Percentiles rank a stretch among this genome's conserved stretches.
These are phyloP conservation scores for Stenopsyche tienmushanensis DNA, from an alignment of 1,140 invertebrate species.

Conservation along the genomic window DNA sequence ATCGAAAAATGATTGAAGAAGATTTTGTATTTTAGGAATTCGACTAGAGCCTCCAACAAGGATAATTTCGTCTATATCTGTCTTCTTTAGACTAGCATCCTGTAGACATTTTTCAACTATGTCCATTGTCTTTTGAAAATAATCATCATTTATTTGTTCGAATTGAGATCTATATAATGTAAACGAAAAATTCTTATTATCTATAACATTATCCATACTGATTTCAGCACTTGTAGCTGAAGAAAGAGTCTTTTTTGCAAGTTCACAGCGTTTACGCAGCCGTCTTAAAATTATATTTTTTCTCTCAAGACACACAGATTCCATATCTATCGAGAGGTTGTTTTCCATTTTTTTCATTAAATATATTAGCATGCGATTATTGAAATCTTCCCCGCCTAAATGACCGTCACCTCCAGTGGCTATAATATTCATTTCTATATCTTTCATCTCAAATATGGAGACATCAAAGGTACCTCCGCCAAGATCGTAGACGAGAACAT, in stretches of 20 bases:
- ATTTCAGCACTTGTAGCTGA: conserved; percentile 59
- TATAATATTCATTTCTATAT: not conserved
- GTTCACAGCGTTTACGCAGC: conserved; percentile 53
- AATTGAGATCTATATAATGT: conserved; percentile 63
- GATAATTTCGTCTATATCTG: conserved; percentile 72
- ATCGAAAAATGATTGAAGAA: conserved; percentile 64
- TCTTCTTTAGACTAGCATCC: conserved; percentile 71
- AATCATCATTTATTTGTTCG: conserved; percentile 63
- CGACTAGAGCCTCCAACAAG: conserved; percentile 79
- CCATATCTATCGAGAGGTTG: conserved; percentile 52
- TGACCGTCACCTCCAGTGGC: conserved; percentile 62
- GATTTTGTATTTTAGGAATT: conserved; percentile 64
- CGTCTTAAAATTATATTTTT: conserved; percentile 55
- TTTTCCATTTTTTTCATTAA: conserved; percentile 25
- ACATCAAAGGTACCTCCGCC: conserved; percentile 65
- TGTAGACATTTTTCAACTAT: conserved; percentile 69
- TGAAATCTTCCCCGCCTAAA: conserved; percentile 42
- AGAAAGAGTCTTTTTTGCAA: conserved; percentile 56
- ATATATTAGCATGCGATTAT: conserved; percentile 66
- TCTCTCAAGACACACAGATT: conserved; percentile 55
- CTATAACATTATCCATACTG: conserved; percentile 56
- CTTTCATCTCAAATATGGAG: conserved; percentile 57
- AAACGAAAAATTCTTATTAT: conserved; percentile 62
- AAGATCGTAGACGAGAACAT: conserved; percentile 64
- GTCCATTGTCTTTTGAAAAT: conserved; percentile 60